These are phyloP conservation scores for Lapara coniferarum DNA, from an alignment of 2,888 invertebrate species.

Conservation along the genomic window DNA sequence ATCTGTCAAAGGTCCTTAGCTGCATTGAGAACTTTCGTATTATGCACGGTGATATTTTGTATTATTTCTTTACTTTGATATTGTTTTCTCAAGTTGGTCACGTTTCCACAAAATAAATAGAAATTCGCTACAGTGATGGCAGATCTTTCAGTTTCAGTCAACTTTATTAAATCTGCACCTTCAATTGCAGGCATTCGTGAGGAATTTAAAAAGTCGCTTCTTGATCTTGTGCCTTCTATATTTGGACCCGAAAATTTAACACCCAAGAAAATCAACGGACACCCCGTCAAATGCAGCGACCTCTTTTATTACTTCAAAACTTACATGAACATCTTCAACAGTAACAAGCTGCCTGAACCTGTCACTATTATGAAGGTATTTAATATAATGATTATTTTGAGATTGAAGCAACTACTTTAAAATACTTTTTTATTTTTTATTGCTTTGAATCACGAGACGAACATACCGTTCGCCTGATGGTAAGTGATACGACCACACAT, in stretches of 20 bases:
- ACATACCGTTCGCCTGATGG: no score
- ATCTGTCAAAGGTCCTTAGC: no score
- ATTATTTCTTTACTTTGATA: no score
- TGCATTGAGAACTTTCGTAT: no score
- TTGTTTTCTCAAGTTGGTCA: no score
- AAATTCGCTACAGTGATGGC: not conserved
- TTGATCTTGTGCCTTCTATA: slow-evolving; percentile 92
- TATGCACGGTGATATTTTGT: no score
- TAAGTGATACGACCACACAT: no score
- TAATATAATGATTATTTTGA: no score
- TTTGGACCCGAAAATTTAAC: slow-evolving; percentile 94
- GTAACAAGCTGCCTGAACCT: slow-evolving; percentile 97
- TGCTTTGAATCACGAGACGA: no score
- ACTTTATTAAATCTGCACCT: not conserved
- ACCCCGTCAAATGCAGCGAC: slow-evolving; percentile 94
- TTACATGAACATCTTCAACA: slow-evolving; percentile 98
- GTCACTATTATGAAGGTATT: slow-evolving; percentile 98
- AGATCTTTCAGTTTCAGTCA: no score
- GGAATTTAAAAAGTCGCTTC: slow-evolving; percentile 93
- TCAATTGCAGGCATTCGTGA: slow-evolving; percentile 91
- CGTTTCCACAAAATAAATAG: not conserved
- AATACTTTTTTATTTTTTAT: no score
- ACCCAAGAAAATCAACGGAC: slow-evolving; percentile 96
- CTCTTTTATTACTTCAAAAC: slow-evolving; percentile 97
- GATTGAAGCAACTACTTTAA: not conserved